Conservation (phyloP, 2,888 invertebrate species). For the Papilio gigon region DNA sequence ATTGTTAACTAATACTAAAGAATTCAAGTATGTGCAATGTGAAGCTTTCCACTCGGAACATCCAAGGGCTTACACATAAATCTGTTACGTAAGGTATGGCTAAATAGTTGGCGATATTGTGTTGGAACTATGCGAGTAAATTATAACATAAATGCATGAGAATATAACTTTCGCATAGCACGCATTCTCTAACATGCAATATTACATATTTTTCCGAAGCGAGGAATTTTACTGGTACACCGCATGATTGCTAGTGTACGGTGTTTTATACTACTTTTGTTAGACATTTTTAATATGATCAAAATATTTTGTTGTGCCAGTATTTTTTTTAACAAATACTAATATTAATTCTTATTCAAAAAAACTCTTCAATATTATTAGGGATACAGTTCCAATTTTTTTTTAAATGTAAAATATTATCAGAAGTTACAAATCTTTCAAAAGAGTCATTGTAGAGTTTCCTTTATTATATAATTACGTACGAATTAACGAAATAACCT, state of each 20-base stretch:
- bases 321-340: background rate
- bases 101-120: constrained; percentile 67
- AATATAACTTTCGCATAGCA: constrained; percentile 58
- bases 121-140: constrained; percentile 62
- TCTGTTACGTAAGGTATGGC: constrained; percentile 31
- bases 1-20: background rate
- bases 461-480: no score
- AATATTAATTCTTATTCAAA: no score
- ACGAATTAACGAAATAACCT: no score
- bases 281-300: background rate
- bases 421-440: no score
- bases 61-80: constrained; percentile 29
- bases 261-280: background rate
- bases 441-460: no score
- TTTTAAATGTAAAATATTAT: no score
- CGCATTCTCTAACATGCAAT: constrained; percentile 45
- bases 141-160: constrained; percentile 58
- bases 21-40: constrained; percentile 11
- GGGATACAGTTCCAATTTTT: no score
- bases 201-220: constrained; percentile 39
- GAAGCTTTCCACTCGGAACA: constrained; percentile 17
- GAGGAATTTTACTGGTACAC: constrained; percentile 30
- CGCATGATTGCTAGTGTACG: constrained; percentile 17
- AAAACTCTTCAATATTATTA: no score
- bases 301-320: background rate